Conservation (phyloP, 2,888 invertebrate species). For the Drosophila rellima region DNA sequence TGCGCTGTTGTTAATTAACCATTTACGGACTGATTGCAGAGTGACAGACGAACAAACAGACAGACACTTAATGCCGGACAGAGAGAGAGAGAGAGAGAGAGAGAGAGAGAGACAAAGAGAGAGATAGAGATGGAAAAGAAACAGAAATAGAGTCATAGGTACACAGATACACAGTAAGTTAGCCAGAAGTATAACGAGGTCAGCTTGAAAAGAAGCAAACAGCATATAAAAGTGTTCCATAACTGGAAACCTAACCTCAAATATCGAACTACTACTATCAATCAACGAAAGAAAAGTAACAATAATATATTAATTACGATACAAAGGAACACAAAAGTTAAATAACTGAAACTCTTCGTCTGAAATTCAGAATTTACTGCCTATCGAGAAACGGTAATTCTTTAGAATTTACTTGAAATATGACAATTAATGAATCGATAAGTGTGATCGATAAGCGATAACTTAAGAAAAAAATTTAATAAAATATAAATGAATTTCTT, state of each 20-base stretch:
- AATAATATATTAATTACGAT: neutral
- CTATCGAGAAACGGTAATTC: neutral
- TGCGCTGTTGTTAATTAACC: conserved; percentile 79
- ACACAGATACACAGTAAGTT: neutral
- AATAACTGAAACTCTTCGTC: too few relatives aligned
- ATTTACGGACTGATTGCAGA: conserved; percentile 75
- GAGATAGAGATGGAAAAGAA: conserved; percentile 16
- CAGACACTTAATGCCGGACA: conserved; percentile 11
- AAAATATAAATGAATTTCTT: too few relatives aligned
- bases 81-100: conserved; percentile 3
- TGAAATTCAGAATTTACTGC: neutral
- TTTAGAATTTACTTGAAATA: neutral
- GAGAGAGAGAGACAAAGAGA: conserved; percentile 18
- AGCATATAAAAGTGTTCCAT: neutral
- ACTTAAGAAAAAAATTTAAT: too few relatives aligned
- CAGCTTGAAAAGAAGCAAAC: conserved; percentile 30
- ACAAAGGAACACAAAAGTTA: too few relatives aligned
- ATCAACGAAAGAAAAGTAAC: neutral
- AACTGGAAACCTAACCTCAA: neutral
- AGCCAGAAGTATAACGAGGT: conserved; percentile 58
- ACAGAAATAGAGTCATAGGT: conserved; percentile 4
- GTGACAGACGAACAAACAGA: conserved; percentile 18
- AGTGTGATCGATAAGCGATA: too few relatives aligned
- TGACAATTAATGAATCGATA: too few relatives aligned
- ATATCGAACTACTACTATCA: neutral